Conservation (phyloP, 2,888 invertebrate genomes). For the Caenorhabditis sp. region DNA sequence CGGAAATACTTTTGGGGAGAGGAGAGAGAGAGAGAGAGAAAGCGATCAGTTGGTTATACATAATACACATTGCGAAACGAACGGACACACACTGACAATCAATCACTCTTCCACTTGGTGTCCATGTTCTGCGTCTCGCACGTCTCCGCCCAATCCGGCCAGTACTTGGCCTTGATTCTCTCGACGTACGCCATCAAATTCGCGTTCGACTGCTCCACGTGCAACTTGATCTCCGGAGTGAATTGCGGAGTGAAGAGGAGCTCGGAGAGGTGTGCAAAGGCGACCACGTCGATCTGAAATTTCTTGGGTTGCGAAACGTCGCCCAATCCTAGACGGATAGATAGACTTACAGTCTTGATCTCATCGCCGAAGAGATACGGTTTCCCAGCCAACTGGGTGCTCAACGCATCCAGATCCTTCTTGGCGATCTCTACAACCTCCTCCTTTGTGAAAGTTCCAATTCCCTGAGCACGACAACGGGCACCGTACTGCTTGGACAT, state of each 20-base stretch:
- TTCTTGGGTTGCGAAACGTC: no score
- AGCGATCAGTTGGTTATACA: background rate
- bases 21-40: no score
- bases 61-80: no score
- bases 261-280: conserved; percentile 94
- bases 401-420: conserved; percentile 83
- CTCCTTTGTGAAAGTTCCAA: conserved; percentile 83
- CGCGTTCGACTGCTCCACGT: conserved; percentile 83
- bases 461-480: conserved; percentile 24
- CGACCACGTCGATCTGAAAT: conserved; percentile 89
- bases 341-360: conserved; percentile 70
- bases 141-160: conserved; percentile 80
- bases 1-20: background rate
- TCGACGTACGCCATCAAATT: conserved; percentile 74
- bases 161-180: conserved; percentile 77
- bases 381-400: conserved; percentile 83
- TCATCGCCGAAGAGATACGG: conserved; percentile 71
- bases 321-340: no score
- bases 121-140: conserved; percentile 63
- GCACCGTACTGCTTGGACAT: conserved; percentile 35
- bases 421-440: conserved; percentile 83
- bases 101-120: conserved; percentile 49
- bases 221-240: conserved; percentile 91
- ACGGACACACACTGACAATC: no score
- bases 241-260: conserved; percentile 94